phyloP scores from a whole-genome alignment of 2,888 invertebrate species.

The Cataglyphis rosenhaueri region DNA sequence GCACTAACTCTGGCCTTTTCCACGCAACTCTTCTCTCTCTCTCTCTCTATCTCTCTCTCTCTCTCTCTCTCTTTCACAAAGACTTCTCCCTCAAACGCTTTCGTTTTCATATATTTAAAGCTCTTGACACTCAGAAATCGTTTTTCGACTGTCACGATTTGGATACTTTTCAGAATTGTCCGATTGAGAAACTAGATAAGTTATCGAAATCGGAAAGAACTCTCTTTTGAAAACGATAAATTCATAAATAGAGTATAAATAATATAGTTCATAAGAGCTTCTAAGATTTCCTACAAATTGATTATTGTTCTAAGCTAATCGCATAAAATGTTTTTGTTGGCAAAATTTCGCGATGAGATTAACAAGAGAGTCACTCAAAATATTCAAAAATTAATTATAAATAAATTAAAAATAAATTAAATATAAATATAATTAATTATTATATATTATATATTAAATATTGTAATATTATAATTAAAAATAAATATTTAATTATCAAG shows the following conservation, averaged over 20 bases:
- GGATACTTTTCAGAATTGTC: neutral
- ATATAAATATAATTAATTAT: no score
- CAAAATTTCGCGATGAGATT: slow-evolving; percentile 46
- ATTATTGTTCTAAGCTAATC: neutral
- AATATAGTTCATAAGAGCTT: neutral
- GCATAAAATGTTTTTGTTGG: slow-evolving; percentile 57
- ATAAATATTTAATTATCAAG: slow-evolving; percentile 34
- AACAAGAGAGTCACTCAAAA: slow-evolving; percentile 34
- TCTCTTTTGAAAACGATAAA: neutral
- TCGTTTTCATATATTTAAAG: neutral
- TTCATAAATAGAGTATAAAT: neutral
- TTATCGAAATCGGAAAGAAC: neutral
- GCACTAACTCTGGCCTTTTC: slow-evolving; percentile 82
- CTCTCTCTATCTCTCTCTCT: slow-evolving; percentile 65
- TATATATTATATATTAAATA: no score
- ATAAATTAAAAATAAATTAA: no score
- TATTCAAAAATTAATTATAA: slow-evolving; percentile 13
- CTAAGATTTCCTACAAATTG: slow-evolving; percentile 6
- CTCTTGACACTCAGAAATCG: slow-evolving; percentile 3
- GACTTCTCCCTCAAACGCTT: slow-evolving; percentile 40
- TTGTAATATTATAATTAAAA: no score
- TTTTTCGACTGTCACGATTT: neutral
- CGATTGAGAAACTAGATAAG: neutral
- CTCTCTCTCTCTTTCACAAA: slow-evolving; percentile 62
- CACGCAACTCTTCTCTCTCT: slow-evolving; percentile 71